A percentile compares a stretch with the other conserved stretches of the same genome.
Evolutionary conservation across 2,797 vertebrate genomes (phyloP).

Genomic region (Chromis chromis): DNA sequence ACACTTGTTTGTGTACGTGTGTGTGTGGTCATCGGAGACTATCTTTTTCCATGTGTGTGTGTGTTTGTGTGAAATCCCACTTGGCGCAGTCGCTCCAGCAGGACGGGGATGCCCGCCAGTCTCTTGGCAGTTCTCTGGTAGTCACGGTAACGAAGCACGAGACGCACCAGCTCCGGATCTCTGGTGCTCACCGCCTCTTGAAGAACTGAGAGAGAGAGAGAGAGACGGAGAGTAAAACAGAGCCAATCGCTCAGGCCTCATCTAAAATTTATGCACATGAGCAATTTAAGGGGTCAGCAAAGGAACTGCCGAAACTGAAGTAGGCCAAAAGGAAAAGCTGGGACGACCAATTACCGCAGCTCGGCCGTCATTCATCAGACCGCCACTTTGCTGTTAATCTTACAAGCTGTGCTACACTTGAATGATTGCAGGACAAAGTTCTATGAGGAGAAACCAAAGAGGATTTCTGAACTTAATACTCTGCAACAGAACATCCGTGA

Average conservation of each 20-base stretch:
- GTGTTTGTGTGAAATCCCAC: slow-evolving; percentile 79
- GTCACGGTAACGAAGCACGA: slow-evolving; percentile 94
- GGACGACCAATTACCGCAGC: slow-evolving; percentile 50
- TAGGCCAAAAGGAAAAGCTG: slow-evolving; percentile 60
- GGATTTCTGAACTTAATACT: background rate
- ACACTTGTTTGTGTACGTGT: slow-evolving; percentile 23
- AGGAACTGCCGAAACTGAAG: slow-evolving; percentile 54
- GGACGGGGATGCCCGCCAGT: slow-evolving; percentile 93
- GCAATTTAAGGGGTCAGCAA: slow-evolving; percentile 61
- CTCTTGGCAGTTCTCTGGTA: slow-evolving; percentile 95
- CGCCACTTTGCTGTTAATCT: slow-evolving; percentile 42
- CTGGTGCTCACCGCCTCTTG: slow-evolving; percentile 97
- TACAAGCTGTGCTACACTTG: slow-evolving; percentile 32
- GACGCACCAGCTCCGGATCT: slow-evolving; percentile 93
- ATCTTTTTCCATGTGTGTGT: slow-evolving; percentile 23
- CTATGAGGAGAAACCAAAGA: background rate
- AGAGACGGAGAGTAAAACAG: slow-evolving; percentile 36
- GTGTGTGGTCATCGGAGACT: background rate
- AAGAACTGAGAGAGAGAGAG: slow-evolving; percentile 85
- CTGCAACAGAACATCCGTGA: background rate
- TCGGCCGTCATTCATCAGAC: slow-evolving; percentile 51
- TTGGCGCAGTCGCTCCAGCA: slow-evolving; percentile 95
- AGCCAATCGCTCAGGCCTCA: slow-evolving; percentile 67
- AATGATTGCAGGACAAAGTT: slow-evolving; percentile 31
- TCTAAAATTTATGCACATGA: slow-evolving; percentile 72